Percentiles rank a stretch among this genome's conserved stretches.
Evolutionary conservation across 2,888 invertebrate genomes (phyloP).

Genomic region (Ormyrus rosae): DNA sequence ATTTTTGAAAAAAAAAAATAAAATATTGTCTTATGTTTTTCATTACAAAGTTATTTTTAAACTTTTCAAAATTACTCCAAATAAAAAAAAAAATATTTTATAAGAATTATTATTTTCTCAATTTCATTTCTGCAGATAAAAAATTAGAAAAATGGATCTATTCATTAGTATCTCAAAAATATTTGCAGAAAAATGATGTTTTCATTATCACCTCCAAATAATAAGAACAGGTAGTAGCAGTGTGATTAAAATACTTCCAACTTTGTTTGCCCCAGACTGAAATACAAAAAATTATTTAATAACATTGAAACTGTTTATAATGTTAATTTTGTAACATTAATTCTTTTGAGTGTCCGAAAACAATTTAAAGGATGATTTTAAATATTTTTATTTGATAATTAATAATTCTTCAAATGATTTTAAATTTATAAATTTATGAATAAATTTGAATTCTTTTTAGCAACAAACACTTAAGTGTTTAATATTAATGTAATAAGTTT

Average conservation of each 20-base stretch:
- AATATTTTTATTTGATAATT: not conserved
- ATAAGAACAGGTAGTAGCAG: constrained; percentile 43
- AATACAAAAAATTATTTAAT: constrained; percentile 51
- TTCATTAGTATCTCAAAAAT: no score
- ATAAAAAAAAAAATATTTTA: no score
- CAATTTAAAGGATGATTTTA: not conserved
- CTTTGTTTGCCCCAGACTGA: constrained; percentile 63
- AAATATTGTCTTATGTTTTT: not conserved
- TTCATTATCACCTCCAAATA: constrained; percentile 44
- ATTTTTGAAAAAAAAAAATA: constrained; percentile 1
- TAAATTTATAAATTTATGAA: no score
- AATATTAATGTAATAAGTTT: no score
- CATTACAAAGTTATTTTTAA: no score
- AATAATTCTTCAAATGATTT: not conserved
- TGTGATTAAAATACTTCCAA: constrained; percentile 45
- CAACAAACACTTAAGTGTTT: no score
- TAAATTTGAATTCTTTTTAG: no score
- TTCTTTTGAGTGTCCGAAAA: not conserved
- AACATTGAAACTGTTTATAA: not conserved
- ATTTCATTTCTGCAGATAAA: no score
- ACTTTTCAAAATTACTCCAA: no score
- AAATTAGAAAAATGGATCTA: no score
- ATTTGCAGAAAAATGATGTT: no score
- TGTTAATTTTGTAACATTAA: not conserved
- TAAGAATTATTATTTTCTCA: no score